Conservation (phyloP, 2,888 invertebrate genomes). For the Leuctra nigra region DNA sequence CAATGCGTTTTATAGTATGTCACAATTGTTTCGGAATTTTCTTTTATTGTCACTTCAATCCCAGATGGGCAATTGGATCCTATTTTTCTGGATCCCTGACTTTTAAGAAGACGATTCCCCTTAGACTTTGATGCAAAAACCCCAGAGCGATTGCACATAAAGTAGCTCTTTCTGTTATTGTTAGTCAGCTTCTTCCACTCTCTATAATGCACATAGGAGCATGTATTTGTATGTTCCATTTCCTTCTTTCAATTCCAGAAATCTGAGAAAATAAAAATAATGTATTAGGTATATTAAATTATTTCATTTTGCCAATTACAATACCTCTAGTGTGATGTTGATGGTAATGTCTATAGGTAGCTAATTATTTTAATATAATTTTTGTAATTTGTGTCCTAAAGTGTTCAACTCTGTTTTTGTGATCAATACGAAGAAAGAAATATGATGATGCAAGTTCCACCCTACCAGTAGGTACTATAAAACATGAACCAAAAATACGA, state of each 20-base stretch:
- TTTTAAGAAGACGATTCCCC: background rate
- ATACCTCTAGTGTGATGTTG: too few relatives aligned
- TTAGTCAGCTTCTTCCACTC: background rate
- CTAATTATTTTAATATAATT: too few relatives aligned
- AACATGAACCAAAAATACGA: too few relatives aligned
- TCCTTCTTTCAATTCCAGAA: background rate
- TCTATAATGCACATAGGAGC: background rate
- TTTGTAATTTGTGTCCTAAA: too few relatives aligned
- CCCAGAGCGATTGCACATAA: background rate
- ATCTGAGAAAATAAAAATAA: background rate
- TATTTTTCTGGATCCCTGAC: background rate
- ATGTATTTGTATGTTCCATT: background rate
- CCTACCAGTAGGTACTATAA: too few relatives aligned
- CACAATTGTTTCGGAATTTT: background rate
- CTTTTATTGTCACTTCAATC: background rate
- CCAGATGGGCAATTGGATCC: background rate
- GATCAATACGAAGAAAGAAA: too few relatives aligned
- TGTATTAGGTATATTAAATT: background rate
- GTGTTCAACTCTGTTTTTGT: too few relatives aligned
- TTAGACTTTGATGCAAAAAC: background rate
- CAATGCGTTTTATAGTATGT: background rate
- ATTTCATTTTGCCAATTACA: too few relatives aligned
- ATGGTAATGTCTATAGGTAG: too few relatives aligned
- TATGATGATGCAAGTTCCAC: too few relatives aligned
- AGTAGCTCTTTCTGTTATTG: background rate